Percentiles rank a stretch among this genome's conserved stretches.
Evolutionary conservation across 2,797 vertebrate species (phyloP).

Genomic region (Xenopus petersii): DNA sequence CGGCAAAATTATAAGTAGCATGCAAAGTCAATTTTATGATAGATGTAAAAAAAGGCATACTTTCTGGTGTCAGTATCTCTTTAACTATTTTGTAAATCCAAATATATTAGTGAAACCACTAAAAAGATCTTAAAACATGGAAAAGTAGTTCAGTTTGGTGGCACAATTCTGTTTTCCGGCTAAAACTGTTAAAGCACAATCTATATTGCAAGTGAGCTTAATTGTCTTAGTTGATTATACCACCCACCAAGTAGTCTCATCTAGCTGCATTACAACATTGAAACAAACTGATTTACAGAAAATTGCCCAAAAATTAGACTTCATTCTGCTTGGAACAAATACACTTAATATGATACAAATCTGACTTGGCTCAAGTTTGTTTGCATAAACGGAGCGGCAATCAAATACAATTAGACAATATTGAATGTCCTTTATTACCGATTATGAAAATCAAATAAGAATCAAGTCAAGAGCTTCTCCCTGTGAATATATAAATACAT

Average conservation of each 20-base stretch:
- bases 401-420: slow-evolving; percentile 39
- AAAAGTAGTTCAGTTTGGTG: too few relatives aligned
- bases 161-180: too few relatives aligned
- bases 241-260: slow-evolving; percentile 11
- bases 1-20: too few relatives aligned
- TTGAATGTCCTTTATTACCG: slow-evolving; percentile 35
- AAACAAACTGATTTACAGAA: neutral
- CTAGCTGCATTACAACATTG: neutral
- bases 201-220: neutral
- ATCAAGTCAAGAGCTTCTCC: slow-evolving; percentile 33
- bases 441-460: slow-evolving; percentile 39
- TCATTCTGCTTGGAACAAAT: slow-evolving; percentile 42
- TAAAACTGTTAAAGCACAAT: too few relatives aligned
- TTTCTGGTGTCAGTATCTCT: too few relatives aligned
- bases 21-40: too few relatives aligned
- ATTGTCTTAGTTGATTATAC: neutral
- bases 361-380: slow-evolving; percentile 24
- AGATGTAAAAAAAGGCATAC: too few relatives aligned
- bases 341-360: slow-evolving; percentile 30
- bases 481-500: slow-evolving; percentile 24
- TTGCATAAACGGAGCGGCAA: slow-evolving; percentile 28
- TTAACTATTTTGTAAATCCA: too few relatives aligned
- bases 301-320: slow-evolving; percentile 18
- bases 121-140: too few relatives aligned
- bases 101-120: too few relatives aligned